Base-by-base conservation (phyloP, 2,113 vertebrate genomes). In the Heterocephalus glaber region DNA sequence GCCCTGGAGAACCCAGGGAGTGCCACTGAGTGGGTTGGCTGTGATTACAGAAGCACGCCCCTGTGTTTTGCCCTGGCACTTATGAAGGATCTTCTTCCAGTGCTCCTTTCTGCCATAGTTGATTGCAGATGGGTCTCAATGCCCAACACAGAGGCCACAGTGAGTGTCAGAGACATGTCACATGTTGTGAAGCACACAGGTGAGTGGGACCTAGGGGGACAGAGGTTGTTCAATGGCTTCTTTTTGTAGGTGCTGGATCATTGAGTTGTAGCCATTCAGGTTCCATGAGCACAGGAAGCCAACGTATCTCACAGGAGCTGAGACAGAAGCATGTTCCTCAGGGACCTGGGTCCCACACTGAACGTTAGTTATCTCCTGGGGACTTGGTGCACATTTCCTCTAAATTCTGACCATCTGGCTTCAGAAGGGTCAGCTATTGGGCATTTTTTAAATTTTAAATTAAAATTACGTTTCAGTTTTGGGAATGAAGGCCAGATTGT, bases 231-330 rank as follows among this genome's bases (percentile, higher is more conserved):
- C 58, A 58, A 54, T 81, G 2, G 3, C 65, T 82, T 79, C 41
- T 83, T 96, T 90, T 87, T 70, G 19, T n/a, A 66, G 72, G 82
- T 76, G 13, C 44, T 83, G 68, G 65, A 9, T 92, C 91, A 49
- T 60, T 87, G 41, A 82, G 24, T 77, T 77, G 33, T 86, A 87
- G 56, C 61, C 7, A 17, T 85, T 72, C 66, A 33, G 24, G 41
- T 95, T 87, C 80, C 61, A 9, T 76, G 76, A 90, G 63, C 72
- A 58, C 10, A 61, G n/a, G 44, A 68, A 94, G 52, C 72, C 5
- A 14, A n/a, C 22, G 79, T 90, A 49, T 60, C 58, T 80, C 49
- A 70, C 10, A 96, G 54, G 22, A 65, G 35, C 56, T 66, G 41
- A 87, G 56, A 54, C 9, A 88, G 56, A 38, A 52, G 68, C 30